Base-by-base conservation (phyloP, 2,888 invertebrate species). In the Neocrepidodera transversa region DNA sequence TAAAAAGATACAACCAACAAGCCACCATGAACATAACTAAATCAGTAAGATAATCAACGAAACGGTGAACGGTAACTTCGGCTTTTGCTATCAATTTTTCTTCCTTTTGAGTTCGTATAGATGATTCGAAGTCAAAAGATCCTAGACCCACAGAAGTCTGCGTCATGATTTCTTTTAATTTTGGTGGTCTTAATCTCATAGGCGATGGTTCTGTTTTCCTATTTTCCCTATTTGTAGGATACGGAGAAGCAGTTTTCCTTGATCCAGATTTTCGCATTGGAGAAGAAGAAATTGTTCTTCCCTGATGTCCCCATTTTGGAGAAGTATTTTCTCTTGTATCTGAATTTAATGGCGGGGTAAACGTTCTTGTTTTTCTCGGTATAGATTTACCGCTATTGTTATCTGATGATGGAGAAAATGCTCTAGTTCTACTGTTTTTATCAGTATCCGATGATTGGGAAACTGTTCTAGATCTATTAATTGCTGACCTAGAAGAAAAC, bases 1-100 rank as follows among this genome's bases (percentile, higher is more conserved):
- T 89, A 73, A 92, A 92, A 55, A 92, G 79, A 78, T 92, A 93
- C 28, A 92, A 83, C 86, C 92, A 93, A 76, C 89, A 87, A 17
- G 93, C 92, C 10, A 92, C 85, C 30, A 87, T 66, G 60, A 93
- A 84, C 71, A 93, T 83, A 36, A 89, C 87, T 58, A 91, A 76
- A 76, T 93, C 92, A 0, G 90, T 90, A 17, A 86, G 79, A 74
- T 90, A 92, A 74, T 88, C 89, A 17, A 92, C 81, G 0, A 85
- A 86, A 1, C 88, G 84, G 64, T 87, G 84, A 1, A 91, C 89
- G 67, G 86, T 88, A 26, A 82, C 82, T 71, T 88, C 86, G 0
- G 90, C 87, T 70, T 86, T 83, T 63, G 85, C 82, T 62, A 85
- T 83, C 49, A 88, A 71, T 70, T 84, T 82, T 67, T 84, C 82